A percentile compares a stretch with the other conserved stretches of the same genome.
Evolutionary conservation across 2,113 vertebrate species (phyloP).

Genomic region (Campylomormyrus numenius): DNA sequence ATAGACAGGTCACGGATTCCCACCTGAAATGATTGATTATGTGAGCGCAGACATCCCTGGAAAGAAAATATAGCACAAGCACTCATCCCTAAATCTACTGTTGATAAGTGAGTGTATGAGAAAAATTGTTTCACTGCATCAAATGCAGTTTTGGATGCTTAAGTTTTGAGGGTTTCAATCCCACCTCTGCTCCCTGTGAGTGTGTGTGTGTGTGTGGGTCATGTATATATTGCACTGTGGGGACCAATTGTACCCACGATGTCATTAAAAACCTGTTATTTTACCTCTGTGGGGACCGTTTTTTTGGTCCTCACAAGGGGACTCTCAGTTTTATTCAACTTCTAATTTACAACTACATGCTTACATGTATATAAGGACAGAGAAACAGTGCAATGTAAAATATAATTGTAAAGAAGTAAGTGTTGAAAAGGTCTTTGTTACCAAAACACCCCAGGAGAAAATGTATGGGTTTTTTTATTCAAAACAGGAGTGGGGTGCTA

Average conservation of each 20-base stretch:
- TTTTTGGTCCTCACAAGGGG: neutral
- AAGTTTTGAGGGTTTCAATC: neutral
- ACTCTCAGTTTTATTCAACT: neutral
- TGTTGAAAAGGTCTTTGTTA: neutral
- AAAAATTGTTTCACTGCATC: neutral
- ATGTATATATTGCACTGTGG: too few relatives aligned
- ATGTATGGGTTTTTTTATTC: neutral
- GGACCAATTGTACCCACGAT: neutral
- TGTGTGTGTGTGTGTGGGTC: neutral
- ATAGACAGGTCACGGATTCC: too few relatives aligned
- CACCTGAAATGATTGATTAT: too few relatives aligned
- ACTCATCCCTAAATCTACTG: neutral
- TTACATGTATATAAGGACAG: neutral
- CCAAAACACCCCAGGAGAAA: neutral
- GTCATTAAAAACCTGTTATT: neutral
- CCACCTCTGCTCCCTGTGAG: neutral
- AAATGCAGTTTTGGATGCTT: neutral
- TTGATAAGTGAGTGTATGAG: neutral
- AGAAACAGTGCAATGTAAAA: neutral
- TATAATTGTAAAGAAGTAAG: neutral
- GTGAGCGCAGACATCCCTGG: too few relatives aligned
- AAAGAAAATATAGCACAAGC: neutral
- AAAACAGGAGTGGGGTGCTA: neutral
- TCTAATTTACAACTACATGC: neutral
- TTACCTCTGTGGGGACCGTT: neutral